Percentiles rank a stretch among this genome's conserved stretches.
phyloP scores from a whole-genome alignment of 2,113 vertebrate species.

The Lepus europaeus region DNA sequence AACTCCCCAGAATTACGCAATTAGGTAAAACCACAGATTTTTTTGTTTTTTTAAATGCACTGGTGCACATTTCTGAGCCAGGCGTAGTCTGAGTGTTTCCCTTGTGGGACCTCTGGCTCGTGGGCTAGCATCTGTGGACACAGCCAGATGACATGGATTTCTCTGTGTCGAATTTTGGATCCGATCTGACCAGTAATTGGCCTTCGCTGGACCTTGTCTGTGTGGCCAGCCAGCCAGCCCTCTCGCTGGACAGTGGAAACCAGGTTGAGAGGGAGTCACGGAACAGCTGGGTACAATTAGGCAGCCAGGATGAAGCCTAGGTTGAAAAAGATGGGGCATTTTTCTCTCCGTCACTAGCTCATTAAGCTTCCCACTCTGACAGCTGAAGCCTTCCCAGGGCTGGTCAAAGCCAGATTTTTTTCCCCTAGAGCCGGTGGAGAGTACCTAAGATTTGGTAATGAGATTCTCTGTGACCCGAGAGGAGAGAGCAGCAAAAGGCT shows the following conservation, averaged over 20 bases:
- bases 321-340: constrained; percentile 54
- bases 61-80: background rate
- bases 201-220: background rate
- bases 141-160: background rate
- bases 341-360: constrained; percentile 75
- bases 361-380: constrained; percentile 75
- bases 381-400: constrained; percentile 58
- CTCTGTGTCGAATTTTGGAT: constrained; percentile 12
- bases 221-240: background rate
- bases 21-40: background rate
- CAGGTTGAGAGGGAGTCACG: background rate
- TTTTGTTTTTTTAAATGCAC: background rate
- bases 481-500: background rate
- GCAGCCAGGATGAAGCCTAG: constrained; percentile 38
- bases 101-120: background rate
- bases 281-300: constrained; percentile 61
- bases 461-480: constrained; percentile 35
- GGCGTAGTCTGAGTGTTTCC: fast-evolving
- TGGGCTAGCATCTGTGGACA: background rate
- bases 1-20: background rate
- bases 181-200: constrained; percentile 46
- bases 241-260: background rate
- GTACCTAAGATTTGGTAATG: constrained; percentile 24
- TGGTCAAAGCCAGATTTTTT: background rate
- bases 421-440: background rate